Evolutionary conservation across 2,888 invertebrate genomes (phyloP).

Genomic region (Pristionchus japonicus): DNA sequence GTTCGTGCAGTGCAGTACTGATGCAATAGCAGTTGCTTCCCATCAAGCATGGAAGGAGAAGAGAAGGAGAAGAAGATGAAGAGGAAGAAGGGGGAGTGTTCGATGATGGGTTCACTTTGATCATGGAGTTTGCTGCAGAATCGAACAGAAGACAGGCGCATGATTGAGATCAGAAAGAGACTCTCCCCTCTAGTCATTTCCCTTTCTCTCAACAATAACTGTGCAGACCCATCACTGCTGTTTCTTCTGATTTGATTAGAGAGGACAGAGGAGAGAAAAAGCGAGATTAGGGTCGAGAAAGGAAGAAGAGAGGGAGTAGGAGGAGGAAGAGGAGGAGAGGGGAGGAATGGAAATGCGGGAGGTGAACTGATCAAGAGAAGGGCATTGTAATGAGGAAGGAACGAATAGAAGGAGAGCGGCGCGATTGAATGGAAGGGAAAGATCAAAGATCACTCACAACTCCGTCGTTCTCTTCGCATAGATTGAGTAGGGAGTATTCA

Average conservation of each 20-base stretch:
- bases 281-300: slow-evolving; percentile 14
- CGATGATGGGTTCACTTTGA: neutral
- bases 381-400: neutral
- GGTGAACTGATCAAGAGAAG: neutral
- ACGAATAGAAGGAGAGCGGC: neutral
- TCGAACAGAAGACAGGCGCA: neutral
- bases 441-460: slow-evolving; percentile 27
- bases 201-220: neutral
- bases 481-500: slow-evolving; percentile 33
- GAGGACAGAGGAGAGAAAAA: neutral
- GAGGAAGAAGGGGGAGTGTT: neutral
- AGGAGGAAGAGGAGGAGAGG: neutral
- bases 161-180: neutral
- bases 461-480: slow-evolving; percentile 38
- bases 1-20: neutral
- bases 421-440: neutral
- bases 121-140: neutral
- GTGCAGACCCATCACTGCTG: neutral
- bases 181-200: neutral
- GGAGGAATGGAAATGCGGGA: neutral
- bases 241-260: slow-evolving; percentile 25
- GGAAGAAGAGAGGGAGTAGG: neutral
- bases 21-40: slow-evolving; percentile 11
- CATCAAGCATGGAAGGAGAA: neutral
- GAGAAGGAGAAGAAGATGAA: neutral